Conservation (phyloP, 2,113 vertebrate species). For the Mirounga angustirostris region DNA sequence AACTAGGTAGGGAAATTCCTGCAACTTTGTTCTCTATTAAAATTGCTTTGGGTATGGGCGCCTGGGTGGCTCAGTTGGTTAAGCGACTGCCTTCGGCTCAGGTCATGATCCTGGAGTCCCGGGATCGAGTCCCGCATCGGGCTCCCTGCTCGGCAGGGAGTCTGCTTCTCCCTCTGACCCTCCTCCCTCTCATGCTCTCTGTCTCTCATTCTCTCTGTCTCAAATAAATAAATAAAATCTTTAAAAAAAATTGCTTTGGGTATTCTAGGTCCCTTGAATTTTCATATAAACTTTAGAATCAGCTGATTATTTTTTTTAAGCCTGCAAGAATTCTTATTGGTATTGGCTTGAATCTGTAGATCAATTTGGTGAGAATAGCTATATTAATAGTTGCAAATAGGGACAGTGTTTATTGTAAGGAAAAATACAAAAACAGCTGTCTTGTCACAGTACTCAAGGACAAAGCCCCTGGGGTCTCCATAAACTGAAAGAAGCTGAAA, state of each 20-base stretch:
- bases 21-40: neutral
- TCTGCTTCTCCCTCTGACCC: too few relatives aligned
- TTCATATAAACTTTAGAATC: conserved; percentile 9
- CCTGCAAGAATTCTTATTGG: neutral
- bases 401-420: neutral
- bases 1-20: neutral
- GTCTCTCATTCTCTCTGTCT: too few relatives aligned
- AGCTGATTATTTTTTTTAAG: neutral
- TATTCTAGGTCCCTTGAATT: conserved; percentile 10
- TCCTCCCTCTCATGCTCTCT: too few relatives aligned
- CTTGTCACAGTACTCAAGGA: neutral
- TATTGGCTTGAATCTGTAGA: neutral
- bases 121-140: too few relatives aligned
- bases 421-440: neutral
- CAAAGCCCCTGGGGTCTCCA: neutral
- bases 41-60: neutral
- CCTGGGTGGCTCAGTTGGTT: too few relatives aligned
- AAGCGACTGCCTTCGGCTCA: too few relatives aligned
- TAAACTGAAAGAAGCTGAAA: conserved; percentile 12
- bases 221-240: too few relatives aligned
- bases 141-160: too few relatives aligned
- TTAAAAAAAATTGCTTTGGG: neutral
- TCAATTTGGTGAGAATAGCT: conserved; percentile 8
- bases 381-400: neutral
- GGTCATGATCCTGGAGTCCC: too few relatives aligned